These are phyloP conservation scores for Salpingus planirostris DNA, from an alignment of 2,888 invertebrate genomes.

Conservation along the genomic window DNA sequence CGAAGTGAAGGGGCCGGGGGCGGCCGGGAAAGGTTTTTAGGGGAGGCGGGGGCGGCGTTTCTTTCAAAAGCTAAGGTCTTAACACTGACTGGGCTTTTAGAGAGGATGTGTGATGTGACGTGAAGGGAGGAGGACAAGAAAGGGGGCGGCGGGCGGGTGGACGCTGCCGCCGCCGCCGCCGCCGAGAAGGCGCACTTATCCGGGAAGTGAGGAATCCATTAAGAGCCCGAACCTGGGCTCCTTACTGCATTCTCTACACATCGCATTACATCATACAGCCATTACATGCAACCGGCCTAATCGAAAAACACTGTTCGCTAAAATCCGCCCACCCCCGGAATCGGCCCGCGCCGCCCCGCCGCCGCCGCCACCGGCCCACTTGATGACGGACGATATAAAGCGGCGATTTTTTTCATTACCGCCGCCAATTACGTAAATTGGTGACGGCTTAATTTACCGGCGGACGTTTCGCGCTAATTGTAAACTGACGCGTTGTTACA, in stretches of 20 bases:
- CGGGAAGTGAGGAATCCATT: conserved; percentile 34
- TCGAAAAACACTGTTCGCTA: background rate
- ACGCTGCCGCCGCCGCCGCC: no score
- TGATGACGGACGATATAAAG: no score
- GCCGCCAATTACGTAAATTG: no score
- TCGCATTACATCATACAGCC: conserved; percentile 21
- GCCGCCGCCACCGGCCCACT: no score
- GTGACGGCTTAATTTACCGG: no score
- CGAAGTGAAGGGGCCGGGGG: no score
- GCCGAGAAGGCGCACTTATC: conserved; percentile 29
- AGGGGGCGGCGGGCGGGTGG: conserved; percentile 19
- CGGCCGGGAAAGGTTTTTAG: no score
- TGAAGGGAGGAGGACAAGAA: conserved; percentile 18
- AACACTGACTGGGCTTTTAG: conserved; percentile 33
- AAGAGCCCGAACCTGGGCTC: conserved; percentile 29
- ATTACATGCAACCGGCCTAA: conserved; percentile 16
- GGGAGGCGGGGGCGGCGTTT: conserved; percentile 11
- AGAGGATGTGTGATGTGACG: conserved; percentile 30
- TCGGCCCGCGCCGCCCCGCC: no score
- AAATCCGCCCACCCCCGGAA: no score
- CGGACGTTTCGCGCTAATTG: no score
- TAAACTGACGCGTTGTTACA: no score
- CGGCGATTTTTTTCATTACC: no score
- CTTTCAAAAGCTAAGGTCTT: conserved; percentile 32
- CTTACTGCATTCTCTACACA: conserved; percentile 27